Base-by-base conservation (phyloP, 2,113 vertebrate species). In the Datnioides undecimradiatus region DNA sequence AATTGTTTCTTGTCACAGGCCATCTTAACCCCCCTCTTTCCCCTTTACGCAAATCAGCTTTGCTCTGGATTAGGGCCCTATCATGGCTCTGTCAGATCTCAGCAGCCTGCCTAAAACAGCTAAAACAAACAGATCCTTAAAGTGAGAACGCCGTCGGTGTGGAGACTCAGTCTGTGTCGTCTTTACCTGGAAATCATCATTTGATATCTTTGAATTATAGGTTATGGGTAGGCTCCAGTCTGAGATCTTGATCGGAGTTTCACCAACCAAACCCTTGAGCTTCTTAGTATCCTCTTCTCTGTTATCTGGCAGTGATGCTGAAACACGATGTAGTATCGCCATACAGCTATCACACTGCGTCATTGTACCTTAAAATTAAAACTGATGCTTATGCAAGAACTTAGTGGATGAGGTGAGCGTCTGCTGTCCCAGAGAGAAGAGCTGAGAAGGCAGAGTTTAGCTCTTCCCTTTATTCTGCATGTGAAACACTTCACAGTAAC, bases 1-100 rank as follows among this genome's bases (percentile, higher is more conserved):
- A 90, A 93, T 94, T 93, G 91, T 92, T 92, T 92, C 89, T 92
- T 91, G 92, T 92, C 89, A 73, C 79, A 78, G 88, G 85, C 87
- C 89, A 90, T 94, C 88, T 90, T 83, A 87, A 76, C 55, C 76
- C 57, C 65, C 77, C 75, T n/a, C 19, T 4, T 12, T 21, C 54
- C 84, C 85, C 80, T 73, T 84, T 80, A 89, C 88, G 84, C 87
- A 92, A 90, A 93, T 93, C 91, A 93, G 91, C 93, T 93, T 92
- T 92, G 73, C 82, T 83, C 66, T 94, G 92, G 91, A 93, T 93
- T 92, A 94, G 86, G 49, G 83, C 65, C 85, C 87, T 92, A 92
- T 94, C 92, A 88, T 90, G 84, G 86, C 79, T 41, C 43, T 65
- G 83, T 92, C 88, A 88, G 88, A 92, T 87, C 87, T 90, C 76